Evolutionary conservation across 2,113 vertebrate genomes (phyloP), one percentile per base, ranked within the genome.

Genomic region (Arenaria interpres): DNA sequence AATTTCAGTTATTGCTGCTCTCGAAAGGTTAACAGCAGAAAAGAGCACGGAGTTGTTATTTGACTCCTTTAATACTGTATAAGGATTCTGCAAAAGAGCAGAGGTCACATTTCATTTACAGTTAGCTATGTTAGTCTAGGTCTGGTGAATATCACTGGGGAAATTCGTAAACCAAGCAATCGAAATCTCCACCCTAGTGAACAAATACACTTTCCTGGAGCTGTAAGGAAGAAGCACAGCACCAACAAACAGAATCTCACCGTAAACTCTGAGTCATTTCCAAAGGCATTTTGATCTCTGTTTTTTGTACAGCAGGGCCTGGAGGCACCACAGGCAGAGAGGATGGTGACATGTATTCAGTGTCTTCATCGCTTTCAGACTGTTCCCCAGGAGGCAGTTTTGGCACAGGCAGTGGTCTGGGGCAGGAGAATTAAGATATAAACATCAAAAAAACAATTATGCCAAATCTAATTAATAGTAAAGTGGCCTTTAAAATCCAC

Each of bases 341-440:
- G 41, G 99, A 99, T 8, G 99, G 99, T 46, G 99, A 98, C 99
- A 99, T 99, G 97, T 99, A 99, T 76, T 99, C 99, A 0, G 99
- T 98, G 89, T 99, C 99, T 77, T 99, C 99, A 20, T 99, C 98
- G 1, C 97, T 98, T 81, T 99, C 99, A 57, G 96, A 96, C 78
- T 99, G 98, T 35, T 99, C 99, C 75, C 98, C 98, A 10, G 98
- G 39, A 77, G 96, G 97, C 77, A 97, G 92, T 95, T 99, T 99
- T 94, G 97, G 98, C 89, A 96, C 97, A 90, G 98, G 96, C 96
- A 99, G 96, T 3, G 99, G 98, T 97, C 99, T 99, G 96, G 27
- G 84, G 78, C 77, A 78, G 17, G 35, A 82, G 51, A 46, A 84
- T 79, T 15, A 24, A 63, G 74, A 67, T 14, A 71, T 1, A 53